A percentile compares a stretch with the other conserved stretches of the same genome.
These are phyloP conservation scores for Eulemur mongoz DNA, from an alignment of 2,797 vertebrate genomes.

Conservation along the genomic window DNA sequence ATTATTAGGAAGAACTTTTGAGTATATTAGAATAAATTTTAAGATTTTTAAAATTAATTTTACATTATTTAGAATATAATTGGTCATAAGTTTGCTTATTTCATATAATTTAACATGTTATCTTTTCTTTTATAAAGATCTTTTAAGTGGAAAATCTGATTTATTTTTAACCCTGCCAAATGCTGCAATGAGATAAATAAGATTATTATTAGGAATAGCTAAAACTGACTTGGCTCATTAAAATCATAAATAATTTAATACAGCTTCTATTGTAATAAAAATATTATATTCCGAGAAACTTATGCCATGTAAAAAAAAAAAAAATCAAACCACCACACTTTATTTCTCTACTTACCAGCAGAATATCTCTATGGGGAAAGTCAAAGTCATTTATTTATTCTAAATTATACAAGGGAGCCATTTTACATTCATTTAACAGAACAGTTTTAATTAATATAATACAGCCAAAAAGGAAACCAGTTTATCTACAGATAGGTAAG, in stretches of 20 bases:
- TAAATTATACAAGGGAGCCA: not conserved
- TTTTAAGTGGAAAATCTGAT: not conserved
- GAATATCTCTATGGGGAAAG: not conserved
- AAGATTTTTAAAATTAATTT: not conserved
- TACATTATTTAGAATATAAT: not conserved
- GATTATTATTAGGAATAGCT: not conserved
- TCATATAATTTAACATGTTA: not conserved
- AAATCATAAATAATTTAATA: not conserved
- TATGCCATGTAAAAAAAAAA: not conserved
- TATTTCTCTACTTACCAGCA: not conserved
- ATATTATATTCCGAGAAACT: not conserved
- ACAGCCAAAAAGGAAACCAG: constrained; percentile 2
- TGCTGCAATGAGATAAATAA: not conserved
- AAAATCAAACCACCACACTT: not conserved
- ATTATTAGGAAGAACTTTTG: not conserved
- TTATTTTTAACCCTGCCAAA: constrained; percentile 1
- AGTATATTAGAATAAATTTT: not conserved
- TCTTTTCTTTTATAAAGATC: not conserved
- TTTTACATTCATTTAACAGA: constrained; percentile 33
- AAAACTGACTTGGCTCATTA: not conserved
- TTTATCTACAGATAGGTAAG: constrained; percentile 39
- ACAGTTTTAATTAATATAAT: constrained; percentile 38
- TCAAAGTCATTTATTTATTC: constrained; percentile 18
- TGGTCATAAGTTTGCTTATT: not conserved
- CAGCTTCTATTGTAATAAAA: not conserved